Evolutionary conservation across 2,797 vertebrate species (phyloP), one percentile per base, ranked within the genome.

Genomic region (Myoxocephalus aenaeus): DNA sequence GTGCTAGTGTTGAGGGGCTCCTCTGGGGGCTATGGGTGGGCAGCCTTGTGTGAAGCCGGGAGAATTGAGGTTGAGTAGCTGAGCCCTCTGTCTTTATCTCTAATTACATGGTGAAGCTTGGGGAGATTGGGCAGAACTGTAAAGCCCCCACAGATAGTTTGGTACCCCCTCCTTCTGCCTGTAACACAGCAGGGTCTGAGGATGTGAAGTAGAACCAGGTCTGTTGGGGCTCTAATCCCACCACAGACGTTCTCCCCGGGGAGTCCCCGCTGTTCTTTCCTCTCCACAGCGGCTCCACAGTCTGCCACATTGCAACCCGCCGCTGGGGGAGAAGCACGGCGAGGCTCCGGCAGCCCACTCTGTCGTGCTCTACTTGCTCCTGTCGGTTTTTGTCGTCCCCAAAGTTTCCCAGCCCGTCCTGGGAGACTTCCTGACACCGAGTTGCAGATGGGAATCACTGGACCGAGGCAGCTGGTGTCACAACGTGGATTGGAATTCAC

Each of bases 361-460:
- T 91, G 92, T 93, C 80, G 88, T 93, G 92, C 93, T 94, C 93
- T 93, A 93, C 86, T 93, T 94, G 92, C 88, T 93, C 91, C 86
- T 94, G 93, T 85, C 91, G 89, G 32, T 91, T 53, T 79, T 67
- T 73, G 87, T 85, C 77, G 86, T 94, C 93, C 91, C 93, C 65
- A 71, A 87, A 90, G 90, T 93, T 93, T 89, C 77, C 62, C 73
- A 51, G 73, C 80, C 70, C 14, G 86, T 93, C 94, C 94, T 94
- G 64, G 27, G 95, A 95, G 94, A 94, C 92, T 71, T 65, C 80
- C 87, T 93, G 87, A 93, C 93, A 94, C 87, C 15, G 76, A 83
- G 86, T 77, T 93, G 92, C 94, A 95, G 95, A 95, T 95, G 94
- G 94, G 93, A 90, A 85, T 86, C 87, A 62, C 53, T 94, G 93